Percentiles rank a stretch among this genome's conserved stretches.
Evolutionary conservation across 1,140 invertebrate species (phyloP).

Genomic region (Hypothenemus hampei): DNA sequence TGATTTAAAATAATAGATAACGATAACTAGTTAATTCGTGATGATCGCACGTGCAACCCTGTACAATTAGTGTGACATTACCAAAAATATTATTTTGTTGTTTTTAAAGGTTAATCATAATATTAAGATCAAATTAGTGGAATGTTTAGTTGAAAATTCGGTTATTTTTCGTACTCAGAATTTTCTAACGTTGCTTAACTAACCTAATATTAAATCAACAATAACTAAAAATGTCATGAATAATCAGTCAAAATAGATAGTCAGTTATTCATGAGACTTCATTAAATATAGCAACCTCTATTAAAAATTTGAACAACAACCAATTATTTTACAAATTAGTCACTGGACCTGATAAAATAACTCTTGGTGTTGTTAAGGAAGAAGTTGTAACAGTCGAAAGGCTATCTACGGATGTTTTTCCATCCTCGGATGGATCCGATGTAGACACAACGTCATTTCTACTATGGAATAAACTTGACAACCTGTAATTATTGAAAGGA

Average conservation of each 20-base stretch:
- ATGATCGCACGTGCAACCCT: too few species aligned
- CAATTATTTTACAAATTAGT: slow-evolving; percentile 41
- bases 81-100: too few species aligned
- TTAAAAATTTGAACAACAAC: not conserved
- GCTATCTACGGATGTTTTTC: slow-evolving; percentile 38
- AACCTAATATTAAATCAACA: not conserved
- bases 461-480: slow-evolving; percentile 32
- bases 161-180: too few species aligned
- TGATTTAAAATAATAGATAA: too few species aligned
- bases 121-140: too few species aligned
- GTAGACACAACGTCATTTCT: slow-evolving; percentile 36
- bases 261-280: not conserved
- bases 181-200: not conserved
- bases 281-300: not conserved
- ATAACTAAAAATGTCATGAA: not conserved
- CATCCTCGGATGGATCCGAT: slow-evolving; percentile 38
- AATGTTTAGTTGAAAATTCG: too few species aligned
- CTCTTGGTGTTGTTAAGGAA: slow-evolving; percentile 34
- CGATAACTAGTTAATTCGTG: too few species aligned
- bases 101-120: too few species aligned
- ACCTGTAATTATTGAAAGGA: slow-evolving; percentile 13
- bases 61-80: too few species aligned
- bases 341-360: slow-evolving; percentile 43
- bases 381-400: slow-evolving; percentile 35
- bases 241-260: not conserved